phyloP scores from a whole-genome alignment of 2,113 vertebrate species.

The Glaucidium brasilianum region DNA sequence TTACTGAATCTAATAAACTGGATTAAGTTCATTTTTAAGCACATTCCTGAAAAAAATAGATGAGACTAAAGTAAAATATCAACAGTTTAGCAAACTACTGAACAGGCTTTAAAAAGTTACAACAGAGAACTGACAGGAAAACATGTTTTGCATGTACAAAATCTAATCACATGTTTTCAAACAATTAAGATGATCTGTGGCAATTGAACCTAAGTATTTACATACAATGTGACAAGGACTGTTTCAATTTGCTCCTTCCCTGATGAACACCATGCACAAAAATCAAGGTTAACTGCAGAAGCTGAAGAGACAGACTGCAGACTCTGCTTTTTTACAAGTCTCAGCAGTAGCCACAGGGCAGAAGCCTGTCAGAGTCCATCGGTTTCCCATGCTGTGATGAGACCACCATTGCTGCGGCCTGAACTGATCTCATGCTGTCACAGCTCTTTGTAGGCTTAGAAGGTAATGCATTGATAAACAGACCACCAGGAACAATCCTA shows the following conservation, averaged over 20 bases:
- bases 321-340: constrained; percentile 25
- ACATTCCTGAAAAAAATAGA: not conserved
- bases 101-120: not conserved
- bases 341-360: constrained; percentile 54
- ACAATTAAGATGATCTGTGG: not conserved
- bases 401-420: constrained; percentile 3
- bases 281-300: constrained; percentile 37
- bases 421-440: constrained; percentile 2
- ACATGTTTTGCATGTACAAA: not conserved
- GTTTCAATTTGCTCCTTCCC: not conserved
- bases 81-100: not conserved
- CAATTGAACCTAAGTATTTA: not conserved
- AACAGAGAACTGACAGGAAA: not conserved
- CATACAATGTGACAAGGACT: not conserved
- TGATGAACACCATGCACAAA: constrained; percentile 15
- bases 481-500: not conserved
- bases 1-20: not conserved
- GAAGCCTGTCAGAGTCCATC: constrained; percentile 67
- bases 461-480: not conserved
- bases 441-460: constrained; percentile 1
- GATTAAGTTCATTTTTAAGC: not conserved
- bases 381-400: constrained; percentile 24
- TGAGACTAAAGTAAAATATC: not conserved
- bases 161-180: not conserved
- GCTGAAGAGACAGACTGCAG: constrained; percentile 63